These are phyloP conservation scores for Cynaeus angustus DNA, from an alignment of 2,888 invertebrate genomes.

Conservation along the genomic window DNA sequence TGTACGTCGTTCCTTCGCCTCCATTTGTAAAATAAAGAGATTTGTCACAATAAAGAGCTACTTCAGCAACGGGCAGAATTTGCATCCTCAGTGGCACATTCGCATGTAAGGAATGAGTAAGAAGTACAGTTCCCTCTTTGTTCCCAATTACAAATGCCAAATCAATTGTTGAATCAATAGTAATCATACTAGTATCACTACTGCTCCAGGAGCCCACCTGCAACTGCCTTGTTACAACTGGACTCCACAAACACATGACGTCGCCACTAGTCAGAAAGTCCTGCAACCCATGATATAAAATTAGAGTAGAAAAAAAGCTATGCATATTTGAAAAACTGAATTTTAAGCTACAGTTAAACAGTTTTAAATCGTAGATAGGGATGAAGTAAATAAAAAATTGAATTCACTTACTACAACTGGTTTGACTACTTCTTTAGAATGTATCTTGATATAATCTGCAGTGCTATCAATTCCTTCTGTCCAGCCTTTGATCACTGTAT, in stretches of 20 bases:
- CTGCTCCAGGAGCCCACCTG: constrained; percentile 67
- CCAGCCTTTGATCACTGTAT: constrained; percentile 73
- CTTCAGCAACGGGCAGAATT: constrained; percentile 63
- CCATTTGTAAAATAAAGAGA: constrained; percentile 64
- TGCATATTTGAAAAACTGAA: no score
- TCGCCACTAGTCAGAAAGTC: constrained; percentile 73
- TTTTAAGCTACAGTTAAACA: no score
- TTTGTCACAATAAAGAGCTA: constrained; percentile 58
- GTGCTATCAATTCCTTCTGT: constrained; percentile 67
- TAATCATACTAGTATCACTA: constrained; percentile 66
- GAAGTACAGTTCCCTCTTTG: constrained; percentile 62
- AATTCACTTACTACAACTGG: constrained; percentile 65
- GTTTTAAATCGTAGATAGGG: no score
- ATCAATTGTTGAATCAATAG: constrained; percentile 66
- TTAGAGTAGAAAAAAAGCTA: not conserved
- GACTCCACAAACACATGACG: constrained; percentile 73
- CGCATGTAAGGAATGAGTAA: constrained; percentile 66
- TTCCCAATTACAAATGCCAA: constrained; percentile 66
- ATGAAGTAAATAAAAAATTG: no score
- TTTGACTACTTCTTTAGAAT: constrained; percentile 68
- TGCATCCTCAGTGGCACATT: constrained; percentile 65
- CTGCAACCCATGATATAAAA: constrained; percentile 51
- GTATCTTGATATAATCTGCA: constrained; percentile 70
- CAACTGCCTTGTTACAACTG: constrained; percentile 69
- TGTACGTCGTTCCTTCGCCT: constrained; percentile 53